phyloP scores from a whole-genome alignment of 2,797 vertebrate genomes.

The Alcedo quadribrachys region DNA sequence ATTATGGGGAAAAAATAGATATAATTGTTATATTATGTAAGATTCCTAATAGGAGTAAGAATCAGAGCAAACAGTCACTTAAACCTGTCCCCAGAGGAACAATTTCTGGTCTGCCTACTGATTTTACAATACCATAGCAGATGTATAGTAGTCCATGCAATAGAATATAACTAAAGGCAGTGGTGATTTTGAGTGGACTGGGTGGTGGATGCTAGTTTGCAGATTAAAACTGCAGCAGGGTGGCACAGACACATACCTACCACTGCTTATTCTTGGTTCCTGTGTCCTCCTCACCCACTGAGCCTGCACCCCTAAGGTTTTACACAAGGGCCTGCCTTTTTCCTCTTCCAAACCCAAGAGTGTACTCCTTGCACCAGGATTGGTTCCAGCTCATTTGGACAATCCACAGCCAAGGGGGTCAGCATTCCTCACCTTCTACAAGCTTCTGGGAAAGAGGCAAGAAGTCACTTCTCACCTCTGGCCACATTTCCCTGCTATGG shows the following conservation, averaged over 20 bases:
- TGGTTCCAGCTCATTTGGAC: not conserved
- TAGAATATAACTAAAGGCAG: not conserved
- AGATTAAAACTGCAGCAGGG: not conserved
- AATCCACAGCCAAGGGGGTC: not conserved
- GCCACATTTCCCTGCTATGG: accelerated
- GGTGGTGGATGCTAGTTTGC: not conserved
- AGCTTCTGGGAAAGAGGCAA: not conserved
- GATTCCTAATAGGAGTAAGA: not conserved
- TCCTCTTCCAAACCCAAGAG: not conserved
- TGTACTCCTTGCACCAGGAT: not conserved
- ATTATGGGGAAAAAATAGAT: not conserved
- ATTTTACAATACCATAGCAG: not conserved
- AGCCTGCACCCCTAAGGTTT: not conserved
- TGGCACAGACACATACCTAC: not conserved
- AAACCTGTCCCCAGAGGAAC: not conserved
- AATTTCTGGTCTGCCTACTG: not conserved
- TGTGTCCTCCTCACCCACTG: not conserved
- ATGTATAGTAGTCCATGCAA: not conserved
- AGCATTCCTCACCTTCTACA: not conserved
- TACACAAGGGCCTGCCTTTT: not conserved
- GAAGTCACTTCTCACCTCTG: not conserved
- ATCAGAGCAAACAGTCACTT: not conserved
- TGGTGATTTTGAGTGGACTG: not conserved
- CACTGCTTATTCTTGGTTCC: not conserved
- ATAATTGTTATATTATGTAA: not conserved